Base-by-base conservation (phyloP, 2,797 vertebrate species). In the Loriculus beryllinus region DNA sequence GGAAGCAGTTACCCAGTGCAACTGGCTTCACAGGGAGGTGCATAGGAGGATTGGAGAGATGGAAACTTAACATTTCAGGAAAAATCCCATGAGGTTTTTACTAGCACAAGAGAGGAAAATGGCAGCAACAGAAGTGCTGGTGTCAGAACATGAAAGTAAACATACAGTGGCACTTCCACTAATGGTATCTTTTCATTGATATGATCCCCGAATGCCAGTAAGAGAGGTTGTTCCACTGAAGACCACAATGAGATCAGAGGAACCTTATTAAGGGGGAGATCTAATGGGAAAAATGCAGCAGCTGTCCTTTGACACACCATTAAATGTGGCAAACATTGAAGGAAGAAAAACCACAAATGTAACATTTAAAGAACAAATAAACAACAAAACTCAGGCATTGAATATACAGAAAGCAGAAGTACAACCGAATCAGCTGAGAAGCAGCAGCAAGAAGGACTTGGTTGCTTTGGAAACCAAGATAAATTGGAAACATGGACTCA, bases 401-500 rank as follows among this genome's bases (percentile, higher is more conserved):
- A 69, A 77, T 79, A 65, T n/a, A 9, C 39, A 86, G 72, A 56
- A 57, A 77, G 15, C 16, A 72, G 70, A 90, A 40, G 25, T 15
- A 56, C 67, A 69, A 71, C 15, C n/a, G 67, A 88, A 88, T 52
- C 10, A 78, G 28, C 25, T 72, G 68, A 89, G 23, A 62, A 88
- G 70, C 51, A 71, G 28, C 39, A 68, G 19, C 68, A 57, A 59
- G 56, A 81, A 71, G 82, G 71, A 81, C 28, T 49, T 64, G 37
- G 74, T 93, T 95, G 69, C 86, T 92, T 79, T 89, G 71, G 84
- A 92, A 93, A 85, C 72, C 14, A 52, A 78, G 59, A 63, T 69
- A 47, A 81, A 67, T 48, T 86, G 19, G 56, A 82, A 91, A 69
- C 31, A 67, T 2, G 13, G 52, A 68, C 26, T 10, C 40, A 33